phyloP scores from a whole-genome alignment of 2,797 vertebrate species.

The Pagetopsis macropterus region DNA sequence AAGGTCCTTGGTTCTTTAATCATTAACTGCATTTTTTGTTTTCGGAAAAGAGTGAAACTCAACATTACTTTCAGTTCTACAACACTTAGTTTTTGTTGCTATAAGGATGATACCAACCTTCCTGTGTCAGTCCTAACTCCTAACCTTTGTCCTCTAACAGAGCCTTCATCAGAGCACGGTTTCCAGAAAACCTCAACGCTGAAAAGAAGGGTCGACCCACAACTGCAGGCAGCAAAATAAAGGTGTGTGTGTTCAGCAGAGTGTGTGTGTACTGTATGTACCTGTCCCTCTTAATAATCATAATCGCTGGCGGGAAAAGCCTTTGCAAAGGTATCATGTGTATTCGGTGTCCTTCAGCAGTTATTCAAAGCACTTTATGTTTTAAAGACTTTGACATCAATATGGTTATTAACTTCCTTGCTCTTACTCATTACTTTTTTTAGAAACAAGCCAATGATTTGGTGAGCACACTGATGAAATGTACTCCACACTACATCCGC shows the following conservation, averaged over 20 bases:
- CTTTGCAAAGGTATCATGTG: constrained; percentile 13
- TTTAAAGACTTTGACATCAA: background rate
- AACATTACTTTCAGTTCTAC: constrained; percentile 12
- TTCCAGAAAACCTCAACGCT: constrained; percentile 94
- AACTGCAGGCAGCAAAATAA: constrained; percentile 97
- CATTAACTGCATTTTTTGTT: constrained; percentile 56
- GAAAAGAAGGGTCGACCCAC: constrained; percentile 98
- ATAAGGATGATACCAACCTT: background rate
- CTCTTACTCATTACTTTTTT: constrained; percentile 11
- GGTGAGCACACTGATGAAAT: constrained; percentile 97
- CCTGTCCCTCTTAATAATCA: constrained; percentile 19
- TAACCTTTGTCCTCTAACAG: constrained; percentile 73
- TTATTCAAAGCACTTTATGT: background rate
- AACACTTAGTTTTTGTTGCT: constrained; percentile 19
- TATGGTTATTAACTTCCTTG: constrained; percentile 9
- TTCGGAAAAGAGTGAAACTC: constrained; percentile 24
- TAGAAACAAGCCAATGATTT: constrained; percentile 99
- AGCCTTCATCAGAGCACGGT: constrained; percentile 94
- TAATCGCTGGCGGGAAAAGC: constrained; percentile 13
- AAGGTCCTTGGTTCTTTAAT: constrained; percentile 56
- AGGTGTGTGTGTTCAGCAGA: constrained; percentile 82
- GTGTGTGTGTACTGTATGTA: constrained; percentile 1
- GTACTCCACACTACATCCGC: constrained; percentile 98
- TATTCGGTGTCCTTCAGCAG: constrained; percentile 34
- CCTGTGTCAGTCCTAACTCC: constrained; percentile 12